phyloP scores from a whole-genome alignment of 2,888 invertebrate genomes.

The Osmoderma eremita region DNA sequence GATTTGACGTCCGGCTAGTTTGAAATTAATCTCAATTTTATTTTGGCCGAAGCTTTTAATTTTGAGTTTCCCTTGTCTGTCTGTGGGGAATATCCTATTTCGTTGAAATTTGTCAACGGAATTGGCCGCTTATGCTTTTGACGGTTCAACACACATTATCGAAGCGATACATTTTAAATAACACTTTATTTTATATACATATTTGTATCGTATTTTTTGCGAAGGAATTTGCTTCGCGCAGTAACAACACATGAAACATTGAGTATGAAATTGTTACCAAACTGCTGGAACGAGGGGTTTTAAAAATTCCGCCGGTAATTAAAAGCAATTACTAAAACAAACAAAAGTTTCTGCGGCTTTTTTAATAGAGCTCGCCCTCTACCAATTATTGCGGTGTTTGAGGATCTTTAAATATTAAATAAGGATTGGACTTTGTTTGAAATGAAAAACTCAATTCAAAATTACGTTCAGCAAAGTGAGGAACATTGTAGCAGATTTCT shows the following conservation, averaged over 20 bases:
- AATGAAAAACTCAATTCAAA: too few relatives aligned
- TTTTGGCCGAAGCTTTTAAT: slow-evolving; percentile 4
- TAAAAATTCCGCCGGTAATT: slow-evolving; percentile 3
- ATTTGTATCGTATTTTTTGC: not conserved
- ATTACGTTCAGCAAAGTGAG: too few relatives aligned
- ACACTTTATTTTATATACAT: not conserved
- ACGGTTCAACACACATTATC: not conserved
- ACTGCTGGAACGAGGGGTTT: not conserved
- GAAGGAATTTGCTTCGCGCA: not conserved
- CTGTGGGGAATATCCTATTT: not conserved
- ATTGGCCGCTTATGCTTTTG: not conserved
- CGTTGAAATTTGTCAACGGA: not conserved
- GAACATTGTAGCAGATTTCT: too few relatives aligned
- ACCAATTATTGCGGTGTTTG: slow-evolving; percentile 18
- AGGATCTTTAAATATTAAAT: slow-evolving; percentile 11
- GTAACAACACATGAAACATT: not conserved
- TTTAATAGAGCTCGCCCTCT: not conserved
- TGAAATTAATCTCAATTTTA: slow-evolving; percentile 33
- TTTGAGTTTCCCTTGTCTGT: not conserved
- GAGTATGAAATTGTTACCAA: not conserved
- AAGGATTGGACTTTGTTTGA: slow-evolving; percentile 2
- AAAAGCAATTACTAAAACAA: slow-evolving; percentile 21
- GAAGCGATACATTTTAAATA: not conserved
- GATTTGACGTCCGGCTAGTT: slow-evolving; percentile 3
- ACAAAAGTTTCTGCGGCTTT: slow-evolving; percentile 8